phyloP scores from a whole-genome alignment of 2,797 vertebrate species.

The Pangasius mekongensis region DNA sequence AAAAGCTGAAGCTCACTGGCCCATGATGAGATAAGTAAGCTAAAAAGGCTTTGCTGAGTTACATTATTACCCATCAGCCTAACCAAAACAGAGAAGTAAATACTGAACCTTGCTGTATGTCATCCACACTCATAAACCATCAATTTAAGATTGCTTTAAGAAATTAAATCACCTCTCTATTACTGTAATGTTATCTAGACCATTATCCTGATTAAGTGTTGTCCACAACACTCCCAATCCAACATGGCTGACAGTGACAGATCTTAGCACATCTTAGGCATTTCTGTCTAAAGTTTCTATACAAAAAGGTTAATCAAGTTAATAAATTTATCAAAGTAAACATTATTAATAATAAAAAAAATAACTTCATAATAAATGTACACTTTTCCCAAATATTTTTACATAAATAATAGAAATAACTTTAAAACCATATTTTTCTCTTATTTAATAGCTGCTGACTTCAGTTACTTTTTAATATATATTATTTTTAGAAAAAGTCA shows the following conservation, averaged over 20 bases:
- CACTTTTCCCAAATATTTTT: not conserved
- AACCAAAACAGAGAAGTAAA: not conserved
- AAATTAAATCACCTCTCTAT: not conserved
- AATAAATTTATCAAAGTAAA: not conserved
- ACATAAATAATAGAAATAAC: not conserved
- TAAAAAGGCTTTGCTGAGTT: no score
- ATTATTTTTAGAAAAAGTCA: not conserved
- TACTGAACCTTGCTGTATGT: not conserved
- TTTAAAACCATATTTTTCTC: not conserved
- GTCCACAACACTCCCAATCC: not conserved
- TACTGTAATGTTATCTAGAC: not conserved
- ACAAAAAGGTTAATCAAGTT: not conserved
- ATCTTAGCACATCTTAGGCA: not conserved
- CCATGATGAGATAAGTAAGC: not conserved
- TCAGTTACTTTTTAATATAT: not conserved
- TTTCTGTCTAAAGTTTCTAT: not conserved
- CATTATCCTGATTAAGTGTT: not conserved
- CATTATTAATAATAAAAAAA: not conserved
- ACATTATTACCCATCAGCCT: not conserved
- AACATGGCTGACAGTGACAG: not conserved
- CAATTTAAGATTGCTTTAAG: not conserved
- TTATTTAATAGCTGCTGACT: not conserved
- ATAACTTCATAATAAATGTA: not conserved
- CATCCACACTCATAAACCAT: not conserved
- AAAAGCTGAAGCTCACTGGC: not conserved